Conservation (phyloP, 2,797 vertebrate species). For the Luscinia luscinia region DNA sequence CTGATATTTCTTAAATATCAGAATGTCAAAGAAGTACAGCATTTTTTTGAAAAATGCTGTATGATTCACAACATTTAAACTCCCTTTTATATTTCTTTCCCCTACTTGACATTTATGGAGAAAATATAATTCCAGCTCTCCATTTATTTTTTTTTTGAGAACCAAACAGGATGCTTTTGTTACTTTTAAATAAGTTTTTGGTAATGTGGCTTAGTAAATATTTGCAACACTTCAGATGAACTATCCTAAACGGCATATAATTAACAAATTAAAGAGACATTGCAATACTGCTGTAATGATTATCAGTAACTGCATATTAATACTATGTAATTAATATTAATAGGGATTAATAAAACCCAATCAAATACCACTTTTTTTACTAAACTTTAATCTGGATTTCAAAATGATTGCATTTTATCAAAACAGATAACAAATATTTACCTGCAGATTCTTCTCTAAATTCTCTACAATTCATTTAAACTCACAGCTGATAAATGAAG, state of each 20-base stretch:
- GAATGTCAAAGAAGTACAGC: neutral
- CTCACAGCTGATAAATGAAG: neutral
- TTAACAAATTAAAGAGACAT: constrained; percentile 58
- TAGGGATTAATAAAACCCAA: neutral
- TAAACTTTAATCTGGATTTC: constrained; percentile 8
- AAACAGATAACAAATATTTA: constrained; percentile 5
- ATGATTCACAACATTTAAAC: neutral
- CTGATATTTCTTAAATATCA: neutral
- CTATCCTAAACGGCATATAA: constrained; percentile 35
- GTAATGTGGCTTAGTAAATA: constrained; percentile 27
- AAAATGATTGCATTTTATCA: constrained; percentile 9
- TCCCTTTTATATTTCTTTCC: neutral
- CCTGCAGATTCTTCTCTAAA: neutral
- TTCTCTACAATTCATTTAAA: neutral
- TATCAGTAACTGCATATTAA: constrained; percentile 48
- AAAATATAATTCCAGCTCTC: neutral
- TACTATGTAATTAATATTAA: constrained; percentile 35
- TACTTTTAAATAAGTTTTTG: neutral
- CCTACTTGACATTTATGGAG: neutral
- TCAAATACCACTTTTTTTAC: neutral
- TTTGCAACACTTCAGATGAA: constrained; percentile 35
- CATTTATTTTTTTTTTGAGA: neutral
- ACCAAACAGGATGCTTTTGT: neutral
- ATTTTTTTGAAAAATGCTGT: neutral
- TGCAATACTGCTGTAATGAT: constrained; percentile 41